Evolutionary conservation across 1,140 invertebrate genomes (phyloP).

Genomic region (Drosophila melanogaster): Release_6_plus_ISO1_MT NT_033777.3:28570501-28571000

Average conservation of each 20-base stretch:
- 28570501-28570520: too few species aligned
- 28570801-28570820: slow-evolving; percentile 23
- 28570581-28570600: too few species aligned
- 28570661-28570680: slow-evolving; percentile 38
- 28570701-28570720: slow-evolving; percentile 81
- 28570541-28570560: too few species aligned
- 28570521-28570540: too few species aligned
- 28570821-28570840: slow-evolving; percentile 50
- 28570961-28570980: slow-evolving; percentile 85
- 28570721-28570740: slow-evolving; percentile 83
- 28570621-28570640: slow-evolving; percentile 12
- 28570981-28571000: slow-evolving; percentile 85
- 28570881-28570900: background rate
- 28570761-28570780: background rate
- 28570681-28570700: slow-evolving; percentile 83
- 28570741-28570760: slow-evolving; percentile 57
- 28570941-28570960: slow-evolving; percentile 83
- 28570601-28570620: background rate
- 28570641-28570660: slow-evolving; percentile 24
- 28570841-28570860: slow-evolving; percentile 26
- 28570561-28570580: too few species aligned
- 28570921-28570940: slow-evolving; percentile 70
- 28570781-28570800: slow-evolving; percentile 52
- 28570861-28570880: slow-evolving; percentile 74
- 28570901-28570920: background rate